Percentiles rank a stretch among this genome's conserved stretches.
These are phyloP conservation scores for Scrobipalpa costella DNA, from an alignment of 2,888 invertebrate species.

Conservation along the genomic window DNA sequence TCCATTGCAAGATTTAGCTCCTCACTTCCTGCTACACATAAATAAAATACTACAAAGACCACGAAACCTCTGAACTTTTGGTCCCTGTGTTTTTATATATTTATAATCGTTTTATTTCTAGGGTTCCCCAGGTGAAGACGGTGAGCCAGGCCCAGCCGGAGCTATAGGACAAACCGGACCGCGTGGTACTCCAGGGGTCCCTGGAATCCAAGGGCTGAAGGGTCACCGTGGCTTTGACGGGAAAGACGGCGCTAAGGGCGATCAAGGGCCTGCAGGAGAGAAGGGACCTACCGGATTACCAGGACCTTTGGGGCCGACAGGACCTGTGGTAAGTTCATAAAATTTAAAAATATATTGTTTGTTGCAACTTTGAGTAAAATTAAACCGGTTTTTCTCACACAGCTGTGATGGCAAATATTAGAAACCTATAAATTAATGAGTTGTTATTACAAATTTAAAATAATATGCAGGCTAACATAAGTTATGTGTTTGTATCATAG, in stretches of 20 bases:
- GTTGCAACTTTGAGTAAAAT: no score
- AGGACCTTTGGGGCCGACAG: constrained; percentile 86
- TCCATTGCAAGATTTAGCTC: no score
- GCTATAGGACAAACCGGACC: constrained; percentile 86
- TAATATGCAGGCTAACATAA: no score
- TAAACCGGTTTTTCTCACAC: no score
- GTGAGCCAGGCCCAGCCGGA: constrained; percentile 88
- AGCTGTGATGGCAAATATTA: no score
- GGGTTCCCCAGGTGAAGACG: constrained; percentile 91
- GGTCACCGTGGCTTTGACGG: constrained; percentile 92
- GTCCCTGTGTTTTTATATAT: not conserved
- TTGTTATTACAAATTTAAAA: no score
- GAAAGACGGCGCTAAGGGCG: constrained; percentile 90
- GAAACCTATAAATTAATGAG: no score
- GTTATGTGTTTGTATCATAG: constrained; percentile 59
- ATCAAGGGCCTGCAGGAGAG: constrained; percentile 87
- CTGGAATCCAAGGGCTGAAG: constrained; percentile 90
- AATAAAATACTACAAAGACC: no score
- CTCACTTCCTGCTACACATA: no score
- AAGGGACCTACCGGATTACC: constrained; percentile 86
- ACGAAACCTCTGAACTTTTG: no score
- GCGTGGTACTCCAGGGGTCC: constrained; percentile 86
- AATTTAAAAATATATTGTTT: not conserved
- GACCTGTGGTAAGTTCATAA: constrained; percentile 81
- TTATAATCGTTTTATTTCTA: constrained; percentile 41